Evolutionary conservation across 1,140 invertebrate genomes (phyloP), one percentile per base, ranked within the genome.

Genomic region (Achatina immaculata): DNA sequence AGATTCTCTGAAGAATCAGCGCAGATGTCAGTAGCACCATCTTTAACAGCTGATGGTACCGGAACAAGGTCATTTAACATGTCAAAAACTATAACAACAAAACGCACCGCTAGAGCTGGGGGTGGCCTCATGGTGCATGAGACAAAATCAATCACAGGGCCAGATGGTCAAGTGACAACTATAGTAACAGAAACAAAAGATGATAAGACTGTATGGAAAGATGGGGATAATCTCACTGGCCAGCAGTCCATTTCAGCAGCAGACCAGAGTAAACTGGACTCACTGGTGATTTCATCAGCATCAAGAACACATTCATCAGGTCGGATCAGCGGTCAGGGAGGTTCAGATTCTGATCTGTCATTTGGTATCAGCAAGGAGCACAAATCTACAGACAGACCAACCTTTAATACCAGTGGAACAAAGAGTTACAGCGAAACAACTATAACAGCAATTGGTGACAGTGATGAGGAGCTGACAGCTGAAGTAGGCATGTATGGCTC

Each of bases 81-180:
- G 16, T 78, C 78, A 43, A 80, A 58, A 45, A 83, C 79, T 0
- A 48, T 83, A 65, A 83, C 82, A 36, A 83, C 82, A 24, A 80
- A 76, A 65, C 21, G 38, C 36, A 66, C 74, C 0, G 45, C 68
- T 19, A 45, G 36, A 48, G 68, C 19, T 65, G 82, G 82, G 34
- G 78, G 72, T 38, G 55, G 69, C 9, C 72, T 71, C 21, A 14
- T 28, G 0, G 38, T 69, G 11, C 21, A 45, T 0, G 80, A 81
- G 40, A 83, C 80, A 40, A 78, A 81, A 65, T 69, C 80, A 36
- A 71, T 83, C 34, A 68, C 62, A 48, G 77, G 72, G 11, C 76
- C 75, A 24, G 82, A 81, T 65, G 82, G 82, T 21, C 24, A 77
- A n/a, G 68, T 71, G 24, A 76, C 55, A 16, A 80, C 80, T 42